Evolutionary conservation across 2,888 invertebrate genomes (phyloP).

Genomic region (Ashinkailepas kermadecensis): DNA sequence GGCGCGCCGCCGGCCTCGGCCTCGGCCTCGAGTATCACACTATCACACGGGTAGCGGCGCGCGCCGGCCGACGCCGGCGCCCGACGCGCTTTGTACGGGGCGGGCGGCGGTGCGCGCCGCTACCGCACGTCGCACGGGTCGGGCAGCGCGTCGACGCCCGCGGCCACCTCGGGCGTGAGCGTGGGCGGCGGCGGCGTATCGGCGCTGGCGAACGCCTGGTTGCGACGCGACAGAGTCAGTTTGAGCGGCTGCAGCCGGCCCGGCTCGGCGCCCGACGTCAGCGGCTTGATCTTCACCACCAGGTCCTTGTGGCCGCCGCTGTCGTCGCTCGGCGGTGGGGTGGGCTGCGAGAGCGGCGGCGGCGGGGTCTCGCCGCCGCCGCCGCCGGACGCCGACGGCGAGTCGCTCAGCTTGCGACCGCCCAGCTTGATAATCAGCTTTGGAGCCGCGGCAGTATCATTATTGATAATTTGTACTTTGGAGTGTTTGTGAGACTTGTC

Average conservation of each 20-base stretch:
- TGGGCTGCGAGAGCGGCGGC: slow-evolving; percentile 23
- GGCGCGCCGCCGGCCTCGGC: background rate
- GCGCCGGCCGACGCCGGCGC: background rate
- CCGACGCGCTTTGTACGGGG: slow-evolving; percentile 5
- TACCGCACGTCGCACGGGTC: slow-evolving; percentile 10
- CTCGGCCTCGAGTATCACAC: background rate
- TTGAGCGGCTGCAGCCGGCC: slow-evolving; percentile 17
- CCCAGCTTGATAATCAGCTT: slow-evolving; percentile 70
- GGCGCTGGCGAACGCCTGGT: background rate
- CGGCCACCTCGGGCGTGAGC: slow-evolving; percentile 18
- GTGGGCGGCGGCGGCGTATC: slow-evolving; percentile 20
- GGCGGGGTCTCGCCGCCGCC: slow-evolving; percentile 24
- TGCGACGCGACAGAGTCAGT: slow-evolving; percentile 12
- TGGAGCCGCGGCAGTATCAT: slow-evolving; percentile 45
- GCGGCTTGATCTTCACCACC: slow-evolving; percentile 12
- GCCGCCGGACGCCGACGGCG: background rate
- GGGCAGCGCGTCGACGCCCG: background rate
- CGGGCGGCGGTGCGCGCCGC: background rate
- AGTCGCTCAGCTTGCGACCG: slow-evolving; percentile 41
- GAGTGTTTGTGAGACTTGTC: slow-evolving; percentile 42
- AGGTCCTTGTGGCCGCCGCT: slow-evolving; percentile 22
- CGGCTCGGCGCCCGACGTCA: slow-evolving; percentile 10
- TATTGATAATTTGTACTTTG: slow-evolving; percentile 36
- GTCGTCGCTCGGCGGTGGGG: background rate
- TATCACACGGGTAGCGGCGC: slow-evolving; percentile 8